Base-by-base conservation (phyloP, 2,113 vertebrate species). In the Siniperca chuatsi region DNA sequence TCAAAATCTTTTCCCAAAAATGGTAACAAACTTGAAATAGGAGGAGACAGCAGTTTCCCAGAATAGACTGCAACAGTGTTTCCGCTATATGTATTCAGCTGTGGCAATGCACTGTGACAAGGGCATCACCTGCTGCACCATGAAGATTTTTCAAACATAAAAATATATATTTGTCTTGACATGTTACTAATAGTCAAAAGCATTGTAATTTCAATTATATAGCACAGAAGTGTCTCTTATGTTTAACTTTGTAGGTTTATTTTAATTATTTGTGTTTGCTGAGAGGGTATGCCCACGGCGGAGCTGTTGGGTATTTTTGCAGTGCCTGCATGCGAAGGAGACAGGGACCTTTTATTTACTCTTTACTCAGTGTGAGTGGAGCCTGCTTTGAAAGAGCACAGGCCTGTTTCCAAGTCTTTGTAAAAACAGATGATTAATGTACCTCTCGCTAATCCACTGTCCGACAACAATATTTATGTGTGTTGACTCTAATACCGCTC, bases 51-150 rank as follows among this genome's bases (percentile, higher is more conserved):
- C 70, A 48, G 70, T 75, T 89, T 81, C 91, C 87, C 82, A 89
- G 79, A 91, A 89, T 91, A 91, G 82, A 88, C 62, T 25, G 66
- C 77, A 70, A 83, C 78, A 75, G 75, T 70, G 79, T 86, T 92
- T 85, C 77, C 73, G 33, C 90, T 87, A 35, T 75, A 66, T 86
- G 86, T 91, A 46, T 68, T 90, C 87, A 78, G 65, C 84, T 81
- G 77, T 78, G 79, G 71, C 83, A 40, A 91, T 89, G 77, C 84
- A 44, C 86, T 85, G 82, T 84, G 90, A 92, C 89, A 92, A 89
- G 90, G 87, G 87, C 87, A 90, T 88, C 87, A 92, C 92, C 91
- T 92, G 90, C 82, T 79, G 84, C 87, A 84, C 83, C 25, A 0
- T 66, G 71, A 87, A 77, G 75, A 75, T 42, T 73, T 75, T 74